Evolutionary conservation across 2,888 invertebrate genomes (phyloP), one percentile per base, ranked within the genome.

Genomic region (Polydrusus tereticollis): DNA sequence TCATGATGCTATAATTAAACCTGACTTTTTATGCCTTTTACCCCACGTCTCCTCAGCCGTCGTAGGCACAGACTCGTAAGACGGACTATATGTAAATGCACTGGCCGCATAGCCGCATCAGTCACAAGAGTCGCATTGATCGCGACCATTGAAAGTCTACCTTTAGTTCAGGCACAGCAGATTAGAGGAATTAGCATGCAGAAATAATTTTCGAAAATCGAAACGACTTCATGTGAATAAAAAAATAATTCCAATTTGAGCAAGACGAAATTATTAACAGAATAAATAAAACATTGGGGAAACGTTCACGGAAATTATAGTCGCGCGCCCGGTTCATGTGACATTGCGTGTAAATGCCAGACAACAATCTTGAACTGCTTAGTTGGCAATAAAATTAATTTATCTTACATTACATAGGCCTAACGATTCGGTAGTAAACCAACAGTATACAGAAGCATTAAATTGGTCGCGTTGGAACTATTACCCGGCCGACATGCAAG

Each of bases 311-410:
- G 43, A 75, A 76, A 76, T 76, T 74, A 75, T 76, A 74, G 72
- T 75, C 75, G 71, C 65, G 66, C 66, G 66, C 43, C 33, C 67
- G 75, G 83, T 84, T 83, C 83, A 82, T 81, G 85, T 84, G 83
- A 82, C 82, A 82, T 85, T 83, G 86, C 86, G 85, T 86, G 86
- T 82, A 59, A 62, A 78, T 75, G 79, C 80, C 80, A 83, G 85
- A 84, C 84, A 84, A 84, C 85, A 84, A 85, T 85, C 84, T 85
- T 83, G 80, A 83, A 81, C 85, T 85, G 85, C 85, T 86, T 85
- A 85, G 85, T 82, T 83, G 83, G 84, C 84, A 85, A 85, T 85
- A 85, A 85, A 86, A 86, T 86, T 86, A 86, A 86, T 86, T 86
- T 85, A 86, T 85, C 85, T 84, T 83, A 78, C 78, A 78, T 78